Evolutionary conservation across 2,888 invertebrate genomes (phyloP).

Genomic region (Cataglyphis rosenhaueri): DNA sequence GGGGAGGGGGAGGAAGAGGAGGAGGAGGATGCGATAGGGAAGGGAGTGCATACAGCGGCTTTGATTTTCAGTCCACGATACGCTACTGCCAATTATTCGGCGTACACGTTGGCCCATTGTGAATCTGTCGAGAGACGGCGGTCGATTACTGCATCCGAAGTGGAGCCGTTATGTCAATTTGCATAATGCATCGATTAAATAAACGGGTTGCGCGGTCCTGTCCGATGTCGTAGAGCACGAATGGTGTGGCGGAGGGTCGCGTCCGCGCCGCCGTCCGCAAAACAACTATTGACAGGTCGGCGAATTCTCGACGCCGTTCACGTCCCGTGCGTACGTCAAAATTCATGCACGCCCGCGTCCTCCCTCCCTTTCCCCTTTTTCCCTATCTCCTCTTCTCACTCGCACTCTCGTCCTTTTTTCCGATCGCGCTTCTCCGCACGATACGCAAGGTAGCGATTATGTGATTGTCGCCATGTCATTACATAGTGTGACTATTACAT

Average conservation of each 20-base stretch:
- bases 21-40: not conserved
- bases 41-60: slow-evolving; percentile 46
- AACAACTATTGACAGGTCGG: slow-evolving; percentile 77
- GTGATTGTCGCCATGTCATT: slow-evolving; percentile 62
- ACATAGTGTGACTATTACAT: slow-evolving; percentile 44
- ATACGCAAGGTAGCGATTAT: slow-evolving; percentile 62
- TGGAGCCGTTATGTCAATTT: slow-evolving; percentile 79
- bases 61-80: slow-evolving; percentile 67
- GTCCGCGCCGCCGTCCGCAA: slow-evolving; percentile 67
- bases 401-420: slow-evolving; percentile 8
- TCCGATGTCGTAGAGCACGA: slow-evolving; percentile 58
- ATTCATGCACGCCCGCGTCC: slow-evolving; percentile 67
- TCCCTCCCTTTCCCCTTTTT: too few relatives aligned
- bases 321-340: slow-evolving; percentile 61
- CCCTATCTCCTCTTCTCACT: not conserved
- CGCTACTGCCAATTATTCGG: slow-evolving; percentile 73
- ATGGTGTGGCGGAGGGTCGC: slow-evolving; percentile 51
- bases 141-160: slow-evolving; percentile 78
- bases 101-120: slow-evolving; percentile 68
- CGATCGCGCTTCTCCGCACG: slow-evolving; percentile 16
- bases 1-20: too few relatives aligned
- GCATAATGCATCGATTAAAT: slow-evolving; percentile 81
- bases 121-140: slow-evolving; percentile 74
- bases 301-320: slow-evolving; percentile 67
- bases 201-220: slow-evolving; percentile 73